These are phyloP conservation scores for Protophormia terraenovae DNA, from an alignment of 2,888 invertebrate genomes.

Conservation along the genomic window DNA sequence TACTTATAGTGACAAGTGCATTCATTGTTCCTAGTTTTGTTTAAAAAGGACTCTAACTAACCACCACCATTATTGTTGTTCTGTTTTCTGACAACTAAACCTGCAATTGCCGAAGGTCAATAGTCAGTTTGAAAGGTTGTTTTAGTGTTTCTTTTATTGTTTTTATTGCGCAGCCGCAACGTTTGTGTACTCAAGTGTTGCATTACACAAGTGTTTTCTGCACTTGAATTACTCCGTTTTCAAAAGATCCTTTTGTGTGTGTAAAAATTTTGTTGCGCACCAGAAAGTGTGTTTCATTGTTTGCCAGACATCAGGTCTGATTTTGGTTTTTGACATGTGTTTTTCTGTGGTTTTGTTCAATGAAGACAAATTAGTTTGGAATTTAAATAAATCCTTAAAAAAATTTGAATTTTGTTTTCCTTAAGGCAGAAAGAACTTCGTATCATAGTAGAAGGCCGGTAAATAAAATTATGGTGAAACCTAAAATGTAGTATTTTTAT, in stretches of 20 bases:
- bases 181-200: conserved; percentile 68
- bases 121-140: conserved; percentile 38
- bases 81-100: background rate
- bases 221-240: conserved; percentile 57
- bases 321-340: conserved; percentile 65
- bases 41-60: conserved; percentile 46
- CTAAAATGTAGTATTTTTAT: too few species aligned
- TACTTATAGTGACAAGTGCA: conserved; percentile 49
- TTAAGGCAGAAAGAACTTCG: too few species aligned
- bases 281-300: conserved; percentile 62
- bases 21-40: conserved; percentile 1
- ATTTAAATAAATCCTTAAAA: background rate
- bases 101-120: conserved; percentile 52
- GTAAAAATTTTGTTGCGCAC: background rate
- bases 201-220: conserved; percentile 70
- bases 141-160: conserved; percentile 44
- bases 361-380: conserved; percentile 24
- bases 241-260: conserved; percentile 38
- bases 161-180: conserved; percentile 69
- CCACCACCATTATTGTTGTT: background rate
- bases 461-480: too few species aligned
- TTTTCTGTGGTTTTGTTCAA: conserved; percentile 56
- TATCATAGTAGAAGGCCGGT: too few species aligned
- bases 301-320: conserved; percentile 66
- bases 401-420: background rate